Base-by-base conservation (phyloP, 1,140 invertebrate species). In the Drosophila ananassae region DNA sequence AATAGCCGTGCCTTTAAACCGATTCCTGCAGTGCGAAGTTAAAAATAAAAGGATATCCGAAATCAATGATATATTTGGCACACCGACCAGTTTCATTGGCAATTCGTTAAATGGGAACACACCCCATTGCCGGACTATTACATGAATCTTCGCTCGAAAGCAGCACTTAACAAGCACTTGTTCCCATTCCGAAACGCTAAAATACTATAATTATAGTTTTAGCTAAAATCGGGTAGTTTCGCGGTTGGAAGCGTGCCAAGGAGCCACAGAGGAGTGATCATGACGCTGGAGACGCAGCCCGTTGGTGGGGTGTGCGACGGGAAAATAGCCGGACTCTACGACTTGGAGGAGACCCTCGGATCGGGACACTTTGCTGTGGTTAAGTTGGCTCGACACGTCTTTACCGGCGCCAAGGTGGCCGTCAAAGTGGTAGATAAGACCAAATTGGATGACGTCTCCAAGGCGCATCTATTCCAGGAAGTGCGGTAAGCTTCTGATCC, bases 341-440 rank as follows among this genome's bases (percentile, higher is more conserved):
- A 99, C 93, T 93, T 99, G 82, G 97, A 98, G 92, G 97, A 99
- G 92, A 99, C 98, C 1, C 93, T 98, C 12, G 97, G 97, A 9
- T 95, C 96, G 62, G 98, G 98, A 47, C 98, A 99, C 94, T 99
- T 99, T 94, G 99, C 99, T 60, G 98, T 99, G 51, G 99, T 99
- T 21, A 99, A 99, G 94, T 93, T 99, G 67, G 99, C 99, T 8
- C 94, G 97, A 72, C 99, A 99, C 94, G 98, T 99, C 44, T 99
- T 99, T 92, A 99, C 99, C 41, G 98, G 98, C n/a, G 98, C 99
- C 94, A 98, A 98, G 93, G 99, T 99, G 52, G 96, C 96, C 51
- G 96, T 97, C 39, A 97, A 97, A 94, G 96, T 99, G 51, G 99
- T 99, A 85, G 99, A 99, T 92, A 99, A 99, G 93, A 98, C 95